Evolutionary conservation across 1,140 invertebrate species (phyloP).

Genomic region (Oedothorax gibbosus): DNA sequence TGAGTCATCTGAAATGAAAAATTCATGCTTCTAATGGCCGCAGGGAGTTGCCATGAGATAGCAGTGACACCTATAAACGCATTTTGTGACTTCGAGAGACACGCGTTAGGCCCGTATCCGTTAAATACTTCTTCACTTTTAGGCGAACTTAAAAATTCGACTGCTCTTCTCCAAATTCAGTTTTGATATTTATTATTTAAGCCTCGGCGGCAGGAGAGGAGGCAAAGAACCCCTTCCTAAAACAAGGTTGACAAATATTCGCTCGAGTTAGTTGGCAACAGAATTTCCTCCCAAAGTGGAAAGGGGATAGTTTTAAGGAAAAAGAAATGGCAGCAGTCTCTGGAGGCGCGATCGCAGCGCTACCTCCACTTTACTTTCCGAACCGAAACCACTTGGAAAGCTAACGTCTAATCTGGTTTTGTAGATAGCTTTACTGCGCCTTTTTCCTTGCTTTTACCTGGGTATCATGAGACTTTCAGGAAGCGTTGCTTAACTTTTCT

Average conservation of each 20-base stretch:
- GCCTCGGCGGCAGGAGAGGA: not conserved
- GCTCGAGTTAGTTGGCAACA: not conserved
- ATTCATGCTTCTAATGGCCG: slow-evolving; percentile 48
- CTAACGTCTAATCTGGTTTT: slow-evolving; percentile 36
- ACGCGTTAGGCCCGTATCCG: not conserved
- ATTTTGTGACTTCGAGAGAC: slow-evolving; percentile 32
- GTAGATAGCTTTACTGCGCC: slow-evolving; percentile 20
- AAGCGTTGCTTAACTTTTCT: slow-evolving; percentile 10
- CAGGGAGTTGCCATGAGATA: slow-evolving; percentile 13
- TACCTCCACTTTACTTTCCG: slow-evolving; percentile 26
- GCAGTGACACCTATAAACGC: slow-evolving; percentile 52
- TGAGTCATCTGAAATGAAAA: slow-evolving; percentile 44
- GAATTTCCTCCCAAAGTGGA: slow-evolving; percentile 30
- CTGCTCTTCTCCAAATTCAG: slow-evolving; percentile 37
- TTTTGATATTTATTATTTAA: slow-evolving; percentile 57
- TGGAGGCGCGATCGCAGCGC: slow-evolving; percentile 35
- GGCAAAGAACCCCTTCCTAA: not conserved
- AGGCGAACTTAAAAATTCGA: slow-evolving; percentile 23
- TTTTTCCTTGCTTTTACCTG: not conserved
- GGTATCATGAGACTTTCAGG: not conserved
- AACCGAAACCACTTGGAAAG: slow-evolving; percentile 11
- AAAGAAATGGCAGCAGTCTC: slow-evolving; percentile 58
- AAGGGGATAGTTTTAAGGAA: slow-evolving; percentile 48
- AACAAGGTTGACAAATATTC: slow-evolving; percentile 18
- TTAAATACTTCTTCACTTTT: slow-evolving; percentile 30